Evolutionary conservation across 2,113 vertebrate species (phyloP).

Genomic region (Eonycteris spelaea): DNA sequence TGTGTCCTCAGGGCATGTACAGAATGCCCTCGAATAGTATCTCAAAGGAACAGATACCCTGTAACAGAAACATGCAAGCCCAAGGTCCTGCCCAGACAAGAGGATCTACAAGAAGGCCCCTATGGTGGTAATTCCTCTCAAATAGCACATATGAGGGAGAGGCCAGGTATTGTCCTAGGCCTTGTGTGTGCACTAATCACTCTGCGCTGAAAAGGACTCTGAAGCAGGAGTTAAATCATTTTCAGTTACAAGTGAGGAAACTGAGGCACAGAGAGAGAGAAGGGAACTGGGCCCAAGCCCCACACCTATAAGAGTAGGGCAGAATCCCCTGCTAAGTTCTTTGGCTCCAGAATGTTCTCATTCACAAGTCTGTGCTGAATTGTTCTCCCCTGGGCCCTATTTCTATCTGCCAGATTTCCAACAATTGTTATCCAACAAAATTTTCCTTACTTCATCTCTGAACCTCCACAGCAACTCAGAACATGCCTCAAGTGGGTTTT

Average conservation of each 20-base stretch:
- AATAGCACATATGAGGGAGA: rapidly evolving
- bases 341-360: neutral
- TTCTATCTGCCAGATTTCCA: neutral
- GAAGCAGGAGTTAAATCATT: neutral
- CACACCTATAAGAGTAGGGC: rapidly evolving
- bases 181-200: neutral
- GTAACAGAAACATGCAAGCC: neutral
- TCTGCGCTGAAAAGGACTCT: neutral
- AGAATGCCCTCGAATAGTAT: neutral
- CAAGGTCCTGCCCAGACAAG: neutral
- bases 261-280: neutral
- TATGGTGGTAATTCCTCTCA: neutral
- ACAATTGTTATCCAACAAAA: neutral
- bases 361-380: neutral
- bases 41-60: neutral
- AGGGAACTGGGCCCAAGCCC: neutral
- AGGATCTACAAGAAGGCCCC: neutral
- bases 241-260: neutral
- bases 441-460: neutral
- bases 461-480: neutral
- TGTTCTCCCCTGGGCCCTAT: no score
- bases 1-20: neutral
- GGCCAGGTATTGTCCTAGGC: neutral
- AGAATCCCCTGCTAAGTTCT: neutral
- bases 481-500: neutral